A percentile compares a stretch with the other conserved stretches of the same genome.
phyloP scores from a whole-genome alignment of 2,113 vertebrate species.

The Poeciliopsis prolifica region DNA sequence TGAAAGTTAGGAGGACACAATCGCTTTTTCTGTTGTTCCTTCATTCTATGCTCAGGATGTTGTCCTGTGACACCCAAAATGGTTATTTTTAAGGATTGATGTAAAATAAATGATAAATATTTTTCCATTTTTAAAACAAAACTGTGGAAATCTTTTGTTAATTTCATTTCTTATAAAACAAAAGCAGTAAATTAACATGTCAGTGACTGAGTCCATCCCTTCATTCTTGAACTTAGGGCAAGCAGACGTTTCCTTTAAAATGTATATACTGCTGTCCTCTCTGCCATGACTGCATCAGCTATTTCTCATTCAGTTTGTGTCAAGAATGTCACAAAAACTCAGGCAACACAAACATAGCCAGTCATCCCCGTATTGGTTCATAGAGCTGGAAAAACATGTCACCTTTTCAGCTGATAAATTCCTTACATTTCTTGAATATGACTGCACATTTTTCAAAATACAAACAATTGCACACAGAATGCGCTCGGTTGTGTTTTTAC shows the following conservation, averaged over 20 bases:
- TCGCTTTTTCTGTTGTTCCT: too few species aligned
- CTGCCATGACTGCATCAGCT: constrained; percentile 16
- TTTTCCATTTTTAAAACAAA: neutral
- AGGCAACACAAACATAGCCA: neutral
- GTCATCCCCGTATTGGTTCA: constrained; percentile 4
- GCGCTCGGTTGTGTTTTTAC: constrained; percentile 49
- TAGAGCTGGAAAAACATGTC: constrained; percentile 10
- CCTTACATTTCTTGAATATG: neutral
- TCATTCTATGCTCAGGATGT: too few species aligned
- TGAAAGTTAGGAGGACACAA: too few species aligned
- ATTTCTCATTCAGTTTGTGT: neutral
- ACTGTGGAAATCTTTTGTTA: neutral
- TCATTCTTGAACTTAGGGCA: constrained; percentile 19
- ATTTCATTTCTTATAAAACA: constrained; percentile 15
- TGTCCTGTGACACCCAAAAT: too few species aligned
- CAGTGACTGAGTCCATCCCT: constrained; percentile 14
- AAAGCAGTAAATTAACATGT: constrained; percentile 7
- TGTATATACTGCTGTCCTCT: constrained; percentile 24
- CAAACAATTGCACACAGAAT: constrained; percentile 4
- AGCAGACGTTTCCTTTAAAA: constrained; percentile 76
- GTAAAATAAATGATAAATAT: too few species aligned
- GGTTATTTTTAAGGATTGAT: too few species aligned
- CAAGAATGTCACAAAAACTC: constrained; percentile 6
- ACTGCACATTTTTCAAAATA: constrained; percentile 1
- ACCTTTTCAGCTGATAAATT: constrained; percentile 10